These are phyloP conservation scores for Drosophila monieri DNA, from an alignment of 2,888 invertebrate species.

Conservation along the genomic window DNA sequence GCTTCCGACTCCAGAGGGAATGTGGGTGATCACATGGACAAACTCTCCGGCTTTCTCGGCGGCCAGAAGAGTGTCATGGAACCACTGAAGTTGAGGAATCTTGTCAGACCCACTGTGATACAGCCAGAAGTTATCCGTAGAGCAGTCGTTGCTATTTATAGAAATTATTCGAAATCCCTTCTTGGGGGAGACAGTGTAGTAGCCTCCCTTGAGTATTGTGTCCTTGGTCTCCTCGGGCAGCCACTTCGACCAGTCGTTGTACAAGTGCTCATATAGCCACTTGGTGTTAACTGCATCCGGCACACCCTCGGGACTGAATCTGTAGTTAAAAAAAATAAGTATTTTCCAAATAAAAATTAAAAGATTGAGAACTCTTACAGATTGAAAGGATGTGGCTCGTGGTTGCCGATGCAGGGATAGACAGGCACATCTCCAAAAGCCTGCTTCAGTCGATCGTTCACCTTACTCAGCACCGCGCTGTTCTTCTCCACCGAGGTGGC, in stretches of 20 bases:
- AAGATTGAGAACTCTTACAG: constrained; percentile 86
- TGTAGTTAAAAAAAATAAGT: constrained; percentile 65
- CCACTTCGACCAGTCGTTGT: constrained; percentile 88
- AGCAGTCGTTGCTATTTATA: constrained; percentile 91
- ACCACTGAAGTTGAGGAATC: constrained; percentile 91
- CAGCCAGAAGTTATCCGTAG: constrained; percentile 86
- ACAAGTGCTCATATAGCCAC: constrained; percentile 91
- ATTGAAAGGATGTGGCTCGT: constrained; percentile 93
- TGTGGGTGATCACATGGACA: constrained; percentile 93
- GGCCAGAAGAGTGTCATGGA: constrained; percentile 88
- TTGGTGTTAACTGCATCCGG: constrained; percentile 84
- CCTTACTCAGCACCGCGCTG: constrained; percentile 85
- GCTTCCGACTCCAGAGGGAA: constrained; percentile 89
- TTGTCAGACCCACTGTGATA: constrained; percentile 90
- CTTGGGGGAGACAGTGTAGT: constrained; percentile 88
- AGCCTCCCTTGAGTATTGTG: constrained; percentile 89
- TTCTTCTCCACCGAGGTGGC: constrained; percentile 89
- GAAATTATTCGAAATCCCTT: constrained; percentile 90
- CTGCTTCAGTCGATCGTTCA: constrained; percentile 85
- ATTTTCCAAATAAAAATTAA: neutral
- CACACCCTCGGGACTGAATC: constrained; percentile 87
- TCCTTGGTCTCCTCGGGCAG: constrained; percentile 86
- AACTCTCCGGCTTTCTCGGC: constrained; percentile 90
- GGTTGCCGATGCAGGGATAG: constrained; percentile 91
- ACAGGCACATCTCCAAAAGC: constrained; percentile 87